Evolutionary conservation across 1,140 invertebrate genomes (phyloP), one percentile per base, ranked within the genome.

Genomic region (Littorina saxatilis): DNA sequence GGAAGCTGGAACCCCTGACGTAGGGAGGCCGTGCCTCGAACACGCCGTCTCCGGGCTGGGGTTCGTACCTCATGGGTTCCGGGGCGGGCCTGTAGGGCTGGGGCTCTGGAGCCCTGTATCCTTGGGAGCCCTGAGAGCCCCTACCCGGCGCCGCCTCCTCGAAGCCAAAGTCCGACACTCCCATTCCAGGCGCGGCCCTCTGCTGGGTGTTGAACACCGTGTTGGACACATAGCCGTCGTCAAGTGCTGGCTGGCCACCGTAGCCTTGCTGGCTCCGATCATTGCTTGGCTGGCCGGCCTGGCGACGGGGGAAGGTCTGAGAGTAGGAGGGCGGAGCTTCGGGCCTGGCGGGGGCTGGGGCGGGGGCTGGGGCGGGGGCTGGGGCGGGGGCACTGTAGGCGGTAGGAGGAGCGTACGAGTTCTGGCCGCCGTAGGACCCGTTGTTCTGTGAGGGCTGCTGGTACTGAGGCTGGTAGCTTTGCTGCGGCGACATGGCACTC

Each of bases 71-170:
- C 29, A 15, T n/a, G 58, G 76, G 50, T 39, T 79, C 55, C n/a
- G n/a, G n/a, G 29, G 79, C 68, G 1, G 76, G 40, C 29, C 29
- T 50, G 40, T 61, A 58, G 40, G 63, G 35, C 63, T 79, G 50
- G 20, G 52, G 32, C 39, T 83, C 75, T 39, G 75, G 35, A 7
- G 66, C 17, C 9, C 15, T 70, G 79, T 68, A 68, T 17, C 9
- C 9, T 20, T 68, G 66, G 43, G 70, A n/a, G 11, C 50, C 70
- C 40, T 20, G 1, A 4, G 40, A n/a, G 47, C 58, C 43, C 43
- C 73, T 37, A 72, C 78, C 74, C 75, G 74, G 37, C 66, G 52
- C 77, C 70, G 79, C 66, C 81, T 78, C 55, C 7, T 63, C 58
- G 17, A 39, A 55, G 20, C 55, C 58, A 40, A 78, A 78, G 55